Base-by-base conservation (phyloP, 1,140 invertebrate genomes). In the Sycobia sp. region DNA sequence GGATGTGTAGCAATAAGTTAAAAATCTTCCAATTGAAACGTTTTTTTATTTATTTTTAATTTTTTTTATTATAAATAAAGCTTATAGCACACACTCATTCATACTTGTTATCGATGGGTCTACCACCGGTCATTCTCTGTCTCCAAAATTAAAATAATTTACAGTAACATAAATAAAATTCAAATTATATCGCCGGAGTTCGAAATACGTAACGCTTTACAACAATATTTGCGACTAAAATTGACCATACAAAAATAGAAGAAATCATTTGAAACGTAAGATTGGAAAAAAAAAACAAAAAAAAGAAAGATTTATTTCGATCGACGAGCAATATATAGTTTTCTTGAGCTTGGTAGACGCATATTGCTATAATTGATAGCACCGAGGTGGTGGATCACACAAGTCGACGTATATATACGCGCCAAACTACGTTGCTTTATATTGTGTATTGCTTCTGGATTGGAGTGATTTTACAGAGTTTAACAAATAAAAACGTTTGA, bases 51-150 rank as follows among this genome's bases (percentile, higher is more conserved):
- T 75, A 71, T 76, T 74, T 67, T 69, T 67, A 39, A 47, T 41
- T 69, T 58, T 71, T 69, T 69, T 69, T 60, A 67, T 79, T 77
- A 82, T 80, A 82, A 81, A 82, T 82, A 78, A 81, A 71, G 67
- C 73, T 73, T 73, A n/a, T n/a, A 73, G 70, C 79, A 76, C 77
- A 74, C 73, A 72, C 69, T 73, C 80, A 80, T 78, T 80, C 78
- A 82, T 77, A 77, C 76, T 75, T 68, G 57, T 50, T 62, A 71
- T 69, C 71, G 70, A 69, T 75, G 70, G 73, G 67, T 76, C 71
- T 64, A 75, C 68, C 75, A 77, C 60, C 72, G 62, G 62, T 73
- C 69, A 69, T 73, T 49, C 68, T 69, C 65, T 66, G 68, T 60
- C 69, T 67, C 58, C 61, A 69, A 64, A 64, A 68, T 62, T 59